These are phyloP conservation scores for Neuroterus valhalla DNA, from an alignment of 1,140 invertebrate genomes.

Conservation along the genomic window DNA sequence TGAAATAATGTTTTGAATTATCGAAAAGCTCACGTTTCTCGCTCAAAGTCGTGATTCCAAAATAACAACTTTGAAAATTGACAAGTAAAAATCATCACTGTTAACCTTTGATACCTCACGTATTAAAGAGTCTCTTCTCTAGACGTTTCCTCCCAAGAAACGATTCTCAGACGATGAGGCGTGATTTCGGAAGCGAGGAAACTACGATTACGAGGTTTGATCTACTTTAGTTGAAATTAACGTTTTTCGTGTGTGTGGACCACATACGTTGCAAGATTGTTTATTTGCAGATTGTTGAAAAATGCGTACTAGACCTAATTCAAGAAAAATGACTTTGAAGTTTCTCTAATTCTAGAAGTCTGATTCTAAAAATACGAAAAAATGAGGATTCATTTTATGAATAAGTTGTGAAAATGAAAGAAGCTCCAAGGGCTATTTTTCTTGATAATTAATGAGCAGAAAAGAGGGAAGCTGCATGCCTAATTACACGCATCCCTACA, in stretches of 20 bases:
- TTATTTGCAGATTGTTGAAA: slow-evolving; percentile 18
- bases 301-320: slow-evolving; percentile 8
- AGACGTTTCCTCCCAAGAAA: slow-evolving; percentile 45
- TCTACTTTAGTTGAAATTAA: neutral
- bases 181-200: too few relatives aligned
- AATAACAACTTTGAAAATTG: too few relatives aligned
- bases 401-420: neutral
- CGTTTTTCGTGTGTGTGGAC: slow-evolving; percentile 9
- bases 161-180: slow-evolving; percentile 38
- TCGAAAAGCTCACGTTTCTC: slow-evolving; percentile 1
- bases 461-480: neutral
- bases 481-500: slow-evolving; percentile 26
- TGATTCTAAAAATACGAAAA: neutral
- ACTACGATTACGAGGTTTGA: neutral
- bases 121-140: slow-evolving; percentile 35
- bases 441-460: neutral
- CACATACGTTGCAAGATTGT: slow-evolving; percentile 8
- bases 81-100: neutral
- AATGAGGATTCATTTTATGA: neutral
- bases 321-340: neutral
- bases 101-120: too few relatives aligned
- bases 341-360: neutral
- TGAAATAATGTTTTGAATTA: slow-evolving; percentile 1
- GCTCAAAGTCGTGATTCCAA: neutral
- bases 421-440: neutral